Percentiles rank a stretch among this genome's conserved stretches.
These are phyloP conservation scores for Nesogale talazaci DNA, from an alignment of 2,113 vertebrate genomes.

Conservation along the genomic window DNA sequence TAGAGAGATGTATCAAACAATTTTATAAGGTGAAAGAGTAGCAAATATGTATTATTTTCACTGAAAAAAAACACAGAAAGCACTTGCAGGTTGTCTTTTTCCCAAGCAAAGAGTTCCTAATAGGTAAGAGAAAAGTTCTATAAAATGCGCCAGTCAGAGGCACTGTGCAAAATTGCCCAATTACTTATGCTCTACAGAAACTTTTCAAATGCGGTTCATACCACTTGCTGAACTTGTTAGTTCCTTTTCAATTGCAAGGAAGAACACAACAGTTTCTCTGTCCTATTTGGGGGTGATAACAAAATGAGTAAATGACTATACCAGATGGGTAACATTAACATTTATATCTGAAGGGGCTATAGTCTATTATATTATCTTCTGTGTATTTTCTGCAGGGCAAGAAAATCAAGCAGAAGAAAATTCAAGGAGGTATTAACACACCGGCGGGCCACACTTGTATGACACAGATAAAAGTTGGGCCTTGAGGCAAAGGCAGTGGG, in stretches of 20 bases:
- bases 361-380: conserved; percentile 43
- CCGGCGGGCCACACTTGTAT: neutral
- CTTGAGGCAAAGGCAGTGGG: neutral
- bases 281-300: conserved; percentile 9
- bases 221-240: conserved; percentile 50
- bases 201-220: conserved; percentile 48
- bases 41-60: conserved; percentile 59
- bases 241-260: conserved; percentile 53
- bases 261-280: conserved; percentile 9
- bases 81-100: conserved; percentile 76
- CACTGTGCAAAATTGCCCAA: conserved; percentile 58
- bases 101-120: neutral
- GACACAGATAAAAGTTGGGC: neutral
- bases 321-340: conserved; percentile 29
- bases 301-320: conserved; percentile 57
- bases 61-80: conserved; percentile 76
- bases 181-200: conserved; percentile 65
- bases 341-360: conserved; percentile 25
- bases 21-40: conserved; percentile 81
- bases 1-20: conserved; percentile 66
- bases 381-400: conserved; percentile 26
- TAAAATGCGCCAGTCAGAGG: conserved; percentile 31
- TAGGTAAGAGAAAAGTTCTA: conserved; percentile 58
- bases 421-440: neutral
- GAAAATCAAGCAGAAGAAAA: conserved; percentile 14